Evolutionary conservation across 2,888 invertebrate species (phyloP).

Genomic region (Tubulanus polymorphus): DNA sequence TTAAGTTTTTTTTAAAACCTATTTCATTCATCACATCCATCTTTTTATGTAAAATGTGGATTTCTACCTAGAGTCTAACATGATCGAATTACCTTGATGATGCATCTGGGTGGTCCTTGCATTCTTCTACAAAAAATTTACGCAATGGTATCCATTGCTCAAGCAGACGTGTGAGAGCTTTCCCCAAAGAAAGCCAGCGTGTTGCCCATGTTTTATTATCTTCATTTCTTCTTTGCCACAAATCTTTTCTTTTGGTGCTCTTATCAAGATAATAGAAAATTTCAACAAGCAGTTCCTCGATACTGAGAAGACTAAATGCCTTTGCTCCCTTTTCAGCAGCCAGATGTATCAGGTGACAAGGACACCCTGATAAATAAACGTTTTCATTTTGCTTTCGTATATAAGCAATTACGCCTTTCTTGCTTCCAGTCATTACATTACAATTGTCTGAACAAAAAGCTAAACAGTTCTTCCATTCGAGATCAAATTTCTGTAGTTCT

Average conservation of each 20-base stretch:
- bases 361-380: slow-evolving; percentile 11
- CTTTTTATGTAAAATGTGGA: too few relatives aligned
- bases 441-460: slow-evolving; percentile 12
- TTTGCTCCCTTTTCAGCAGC: slow-evolving; percentile 14
- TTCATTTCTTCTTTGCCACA: slow-evolving; percentile 1
- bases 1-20: too few relatives aligned
- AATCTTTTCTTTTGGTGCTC: slow-evolving; percentile 1
- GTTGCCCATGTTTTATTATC: slow-evolving; percentile 9
- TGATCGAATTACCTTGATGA: background rate
- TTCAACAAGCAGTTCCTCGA: slow-evolving; percentile 3
- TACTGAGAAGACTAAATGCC: slow-evolving; percentile 4
- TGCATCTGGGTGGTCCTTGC: background rate
- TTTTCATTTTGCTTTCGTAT: slow-evolving; percentile 8
- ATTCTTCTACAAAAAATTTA: slow-evolving; percentile 4
- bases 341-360: slow-evolving; percentile 15
- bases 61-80: too few relatives aligned
- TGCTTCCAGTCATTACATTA: slow-evolving; percentile 10
- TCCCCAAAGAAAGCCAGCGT: slow-evolving; percentile 8
- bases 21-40: too few relatives aligned
- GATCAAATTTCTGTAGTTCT: slow-evolving; percentile 5
- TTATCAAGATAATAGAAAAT: slow-evolving; percentile 11
- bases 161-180: slow-evolving; percentile 1
- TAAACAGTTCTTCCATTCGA: slow-evolving; percentile 14
- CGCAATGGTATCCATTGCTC: slow-evolving; percentile 1
- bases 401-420: slow-evolving; percentile 7